Percentiles rank a stretch among this genome's conserved stretches.
Conservation (phyloP, 2,888 invertebrate genomes). For the Ditula angustiorana region DNA sequence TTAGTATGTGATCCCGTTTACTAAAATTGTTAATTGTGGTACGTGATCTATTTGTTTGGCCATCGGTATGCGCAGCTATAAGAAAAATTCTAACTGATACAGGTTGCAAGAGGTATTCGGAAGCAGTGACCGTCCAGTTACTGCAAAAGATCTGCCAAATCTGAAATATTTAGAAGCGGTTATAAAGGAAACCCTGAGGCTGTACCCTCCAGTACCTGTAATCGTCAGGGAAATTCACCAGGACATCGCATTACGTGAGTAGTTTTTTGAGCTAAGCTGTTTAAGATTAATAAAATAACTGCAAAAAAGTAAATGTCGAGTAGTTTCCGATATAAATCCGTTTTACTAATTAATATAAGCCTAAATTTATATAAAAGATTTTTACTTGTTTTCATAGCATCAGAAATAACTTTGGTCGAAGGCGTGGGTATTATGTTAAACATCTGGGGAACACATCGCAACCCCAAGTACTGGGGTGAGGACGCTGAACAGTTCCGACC, state of each 20-base stretch:
- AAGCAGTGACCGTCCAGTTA: conserved; percentile 45
- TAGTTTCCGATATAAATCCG: no score
- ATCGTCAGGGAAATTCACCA: conserved; percentile 51
- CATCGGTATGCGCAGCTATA: no score
- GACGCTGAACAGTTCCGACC: conserved; percentile 43
- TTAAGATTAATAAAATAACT: no score
- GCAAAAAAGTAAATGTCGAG: no score
- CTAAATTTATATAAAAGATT: neutral
- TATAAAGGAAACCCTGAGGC: conserved; percentile 55
- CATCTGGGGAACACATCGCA: conserved; percentile 44
- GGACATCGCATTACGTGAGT: conserved; percentile 49
- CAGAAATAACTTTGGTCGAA: conserved; percentile 19
- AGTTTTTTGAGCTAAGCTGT: no score
- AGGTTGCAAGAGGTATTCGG: conserved; percentile 53
- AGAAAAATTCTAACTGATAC: neutral
- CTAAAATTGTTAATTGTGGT: no score
- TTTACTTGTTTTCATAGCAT: neutral
- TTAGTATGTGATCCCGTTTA: no score
- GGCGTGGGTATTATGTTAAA: conserved; percentile 14
- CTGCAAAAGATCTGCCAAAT: conserved; percentile 47
- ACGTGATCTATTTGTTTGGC: no score
- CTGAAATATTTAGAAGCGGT: conserved; percentile 59
- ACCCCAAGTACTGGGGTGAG: conserved; percentile 42
- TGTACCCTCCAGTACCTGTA: conserved; percentile 56
- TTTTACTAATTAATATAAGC: no score